A percentile compares a stretch with the other conserved stretches of the same genome.
Evolutionary conservation across 1,140 invertebrate genomes (phyloP).

Genomic region (Eufriesea mexicana): DNA sequence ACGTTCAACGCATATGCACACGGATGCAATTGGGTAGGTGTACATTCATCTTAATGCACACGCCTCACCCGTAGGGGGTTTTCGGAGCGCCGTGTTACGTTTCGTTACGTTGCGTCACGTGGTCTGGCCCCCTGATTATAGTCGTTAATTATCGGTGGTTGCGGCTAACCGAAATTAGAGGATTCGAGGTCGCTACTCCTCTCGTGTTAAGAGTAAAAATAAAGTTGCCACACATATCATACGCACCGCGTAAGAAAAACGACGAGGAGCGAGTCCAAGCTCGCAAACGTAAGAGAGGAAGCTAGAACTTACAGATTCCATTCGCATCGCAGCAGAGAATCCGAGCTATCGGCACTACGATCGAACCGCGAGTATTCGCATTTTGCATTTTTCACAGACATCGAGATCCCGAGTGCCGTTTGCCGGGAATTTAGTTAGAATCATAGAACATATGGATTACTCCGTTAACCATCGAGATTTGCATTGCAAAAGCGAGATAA

Average conservation of each 20-base stretch:
- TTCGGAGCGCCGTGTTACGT: conserved; percentile 51
- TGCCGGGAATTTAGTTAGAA: neutral
- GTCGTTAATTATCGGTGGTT: conserved; percentile 68
- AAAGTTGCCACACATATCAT: conserved; percentile 33
- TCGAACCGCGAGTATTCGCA: neutral
- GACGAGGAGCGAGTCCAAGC: neutral
- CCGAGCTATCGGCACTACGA: neutral
- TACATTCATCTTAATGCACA: conserved; percentile 49
- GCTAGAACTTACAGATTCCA: neutral
- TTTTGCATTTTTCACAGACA: neutral
- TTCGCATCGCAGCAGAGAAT: neutral
- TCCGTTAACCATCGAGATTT: conserved; percentile 43
- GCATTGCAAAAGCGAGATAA: conserved; percentile 58
- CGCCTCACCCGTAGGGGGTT: conserved; percentile 2
- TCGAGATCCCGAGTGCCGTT: too few relatives aligned
- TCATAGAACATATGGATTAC: neutral
- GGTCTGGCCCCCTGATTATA: conserved; percentile 59
- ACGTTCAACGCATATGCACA: neutral
- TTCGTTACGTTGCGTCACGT: conserved; percentile 60
- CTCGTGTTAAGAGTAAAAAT: conserved; percentile 50
- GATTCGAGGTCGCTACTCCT: conserved; percentile 55
- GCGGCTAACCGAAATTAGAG: conserved; percentile 65
- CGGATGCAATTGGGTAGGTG: conserved; percentile 3
- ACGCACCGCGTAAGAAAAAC: neutral
- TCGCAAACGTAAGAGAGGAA: neutral